Percentiles rank a stretch among this genome's conserved stretches.
Conservation (phyloP, 2,888 invertebrate species). For the Tipula lateralis region DNA sequence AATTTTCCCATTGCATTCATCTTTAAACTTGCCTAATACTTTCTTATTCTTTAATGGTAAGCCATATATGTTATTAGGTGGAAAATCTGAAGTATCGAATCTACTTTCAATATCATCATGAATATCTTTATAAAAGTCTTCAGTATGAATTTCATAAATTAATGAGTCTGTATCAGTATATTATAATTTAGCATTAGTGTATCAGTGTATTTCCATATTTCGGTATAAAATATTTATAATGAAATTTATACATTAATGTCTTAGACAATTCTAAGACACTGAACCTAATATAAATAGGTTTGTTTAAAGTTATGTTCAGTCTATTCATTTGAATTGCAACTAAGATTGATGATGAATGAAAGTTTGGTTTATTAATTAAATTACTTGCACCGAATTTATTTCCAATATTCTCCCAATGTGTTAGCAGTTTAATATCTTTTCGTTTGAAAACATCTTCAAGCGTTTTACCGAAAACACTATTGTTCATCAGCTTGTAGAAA, state of each 20-base stretch:
- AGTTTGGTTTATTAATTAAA: slow-evolving; percentile 37
- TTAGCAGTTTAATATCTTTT: slow-evolving; percentile 47
- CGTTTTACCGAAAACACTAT: too few relatives aligned
- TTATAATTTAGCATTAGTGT: background rate
- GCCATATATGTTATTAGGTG: background rate
- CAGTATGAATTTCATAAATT: too few relatives aligned
- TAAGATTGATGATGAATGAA: slow-evolving; percentile 40
- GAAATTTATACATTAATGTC: slow-evolving; percentile 41
- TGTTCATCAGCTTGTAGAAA: slow-evolving; percentile 35
- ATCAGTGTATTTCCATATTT: background rate
- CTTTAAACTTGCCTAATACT: background rate
- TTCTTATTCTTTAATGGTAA: background rate
- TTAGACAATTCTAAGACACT: slow-evolving; percentile 40
- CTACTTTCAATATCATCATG: background rate
- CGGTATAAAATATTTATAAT: slow-evolving; percentile 37
- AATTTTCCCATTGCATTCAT: background rate
- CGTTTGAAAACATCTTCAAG: too few relatives aligned
- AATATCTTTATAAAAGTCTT: too few relatives aligned
- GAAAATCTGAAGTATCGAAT: background rate
- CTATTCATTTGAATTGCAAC: slow-evolving; percentile 39
- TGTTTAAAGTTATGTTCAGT: slow-evolving; percentile 36
- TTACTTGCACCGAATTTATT: background rate
- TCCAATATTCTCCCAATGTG: slow-evolving; percentile 36
- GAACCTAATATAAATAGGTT: slow-evolving; percentile 35
- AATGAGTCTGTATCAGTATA: background rate